These are phyloP conservation scores for Marmota monax DNA, from an alignment of 2,113 vertebrate species.

Conservation along the genomic window DNA sequence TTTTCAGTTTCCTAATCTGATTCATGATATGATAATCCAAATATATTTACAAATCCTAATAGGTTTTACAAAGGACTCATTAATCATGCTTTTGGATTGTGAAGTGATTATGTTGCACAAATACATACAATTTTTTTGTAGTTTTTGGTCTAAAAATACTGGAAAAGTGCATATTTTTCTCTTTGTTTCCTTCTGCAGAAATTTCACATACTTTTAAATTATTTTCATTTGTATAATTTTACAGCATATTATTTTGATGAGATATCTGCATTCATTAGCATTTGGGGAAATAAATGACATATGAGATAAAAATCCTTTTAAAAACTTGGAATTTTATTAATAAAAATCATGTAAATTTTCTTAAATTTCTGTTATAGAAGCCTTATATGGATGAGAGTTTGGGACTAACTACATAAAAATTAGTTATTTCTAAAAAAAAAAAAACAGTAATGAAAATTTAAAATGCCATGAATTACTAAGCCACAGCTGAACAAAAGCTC, in stretches of 20 bases:
- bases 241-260: not conserved
- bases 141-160: conserved; percentile 7
- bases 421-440: not conserved
- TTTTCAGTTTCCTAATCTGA: conserved; percentile 66
- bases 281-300: not conserved
- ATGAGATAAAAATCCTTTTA: not conserved
- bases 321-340: not conserved
- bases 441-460: not conserved
- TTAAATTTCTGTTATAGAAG: not conserved
- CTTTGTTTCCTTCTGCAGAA: not conserved
- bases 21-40: conserved; percentile 29
- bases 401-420: not conserved
- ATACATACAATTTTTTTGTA: not conserved
- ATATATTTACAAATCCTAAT: conserved; percentile 66
- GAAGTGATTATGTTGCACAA: conserved; percentile 40
- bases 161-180: not conserved
- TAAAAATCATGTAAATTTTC: not conserved
- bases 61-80: conserved; percentile 46
- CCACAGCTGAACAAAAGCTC: not conserved
- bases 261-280: not conserved
- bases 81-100: conserved; percentile 30
- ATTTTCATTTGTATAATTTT: not conserved
- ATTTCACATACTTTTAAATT: not conserved
- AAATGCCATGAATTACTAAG: not conserved
- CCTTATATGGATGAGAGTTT: not conserved